Conservation (phyloP, 2,888 invertebrate genomes). For the Hofmannophila pseudospretella region DNA sequence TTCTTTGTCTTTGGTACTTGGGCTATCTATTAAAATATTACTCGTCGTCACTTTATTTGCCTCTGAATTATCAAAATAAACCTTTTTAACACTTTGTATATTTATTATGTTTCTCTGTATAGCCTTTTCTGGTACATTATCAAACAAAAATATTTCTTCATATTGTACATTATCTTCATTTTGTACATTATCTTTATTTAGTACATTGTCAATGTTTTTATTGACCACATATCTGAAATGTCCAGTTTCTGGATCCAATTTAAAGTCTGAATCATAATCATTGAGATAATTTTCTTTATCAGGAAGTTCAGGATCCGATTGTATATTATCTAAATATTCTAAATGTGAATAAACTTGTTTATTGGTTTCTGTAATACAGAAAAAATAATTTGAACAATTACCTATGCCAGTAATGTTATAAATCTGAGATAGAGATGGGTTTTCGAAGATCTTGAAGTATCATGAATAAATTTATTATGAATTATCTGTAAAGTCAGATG, state of each 20-base stretch:
- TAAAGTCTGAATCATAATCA: background rate
- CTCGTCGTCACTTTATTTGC: no score
- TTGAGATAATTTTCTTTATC: background rate
- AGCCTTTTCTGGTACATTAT: no score
- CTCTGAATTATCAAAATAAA: no score
- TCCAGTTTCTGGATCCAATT: constrained; percentile 1
- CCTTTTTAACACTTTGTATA: background rate
- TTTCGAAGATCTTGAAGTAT: no score
- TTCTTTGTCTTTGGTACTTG: no score
- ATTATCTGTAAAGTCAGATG: no score
- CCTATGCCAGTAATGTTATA: background rate
- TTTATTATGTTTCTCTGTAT: background rate
- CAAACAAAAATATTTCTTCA: background rate
- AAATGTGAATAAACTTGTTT: background rate
- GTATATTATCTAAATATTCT: background rate
- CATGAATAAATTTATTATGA: no score
- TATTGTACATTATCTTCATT: background rate
- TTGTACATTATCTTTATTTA: background rate
- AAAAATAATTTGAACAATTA: background rate
- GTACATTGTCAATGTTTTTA: background rate
- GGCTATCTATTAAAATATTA: no score
- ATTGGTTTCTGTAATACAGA: background rate
- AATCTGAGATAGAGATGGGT: no score
- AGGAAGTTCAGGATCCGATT: background rate
- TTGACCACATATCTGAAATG: background rate